A percentile compares a stretch with the other conserved stretches of the same genome.
Evolutionary conservation across 1,140 invertebrate genomes (phyloP).

Genomic region (Trachymyrmex cornetzi): DNA sequence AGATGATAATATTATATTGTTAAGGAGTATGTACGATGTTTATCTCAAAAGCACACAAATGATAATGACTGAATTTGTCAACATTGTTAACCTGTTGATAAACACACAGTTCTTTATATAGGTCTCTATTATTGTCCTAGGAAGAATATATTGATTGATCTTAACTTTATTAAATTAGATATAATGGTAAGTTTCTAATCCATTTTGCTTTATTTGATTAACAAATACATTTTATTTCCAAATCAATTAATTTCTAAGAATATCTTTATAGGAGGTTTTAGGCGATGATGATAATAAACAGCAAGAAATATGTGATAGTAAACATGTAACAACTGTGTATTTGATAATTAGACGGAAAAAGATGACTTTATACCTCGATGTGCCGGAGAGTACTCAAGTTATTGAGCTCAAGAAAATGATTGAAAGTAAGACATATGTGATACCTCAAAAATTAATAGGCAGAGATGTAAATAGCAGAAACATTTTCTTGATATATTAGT

Average conservation of each 20-base stretch:
- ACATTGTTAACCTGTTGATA: background rate
- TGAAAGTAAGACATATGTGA: background rate
- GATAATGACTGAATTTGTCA: background rate
- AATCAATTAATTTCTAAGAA: background rate
- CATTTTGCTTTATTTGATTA: background rate
- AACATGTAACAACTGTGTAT: background rate
- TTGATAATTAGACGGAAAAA: background rate
- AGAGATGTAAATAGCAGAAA: background rate
- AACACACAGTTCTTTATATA: background rate
- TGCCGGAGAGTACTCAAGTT: background rate
- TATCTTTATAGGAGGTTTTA: background rate
- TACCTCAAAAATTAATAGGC: background rate
- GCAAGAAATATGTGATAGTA: background rate
- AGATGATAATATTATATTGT: background rate
- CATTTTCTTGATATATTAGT: background rate
- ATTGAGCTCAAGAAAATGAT: background rate
- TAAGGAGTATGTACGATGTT: background rate
- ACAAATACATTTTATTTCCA: background rate
- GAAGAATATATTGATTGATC: background rate
- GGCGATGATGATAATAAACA: too few relatives aligned
- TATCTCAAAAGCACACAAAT: background rate
- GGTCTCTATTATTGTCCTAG: background rate
- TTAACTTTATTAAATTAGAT: background rate
- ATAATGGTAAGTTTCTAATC: constrained; percentile 8
- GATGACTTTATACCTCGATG: background rate